A percentile compares a stretch with the other conserved stretches of the same genome.
These are phyloP conservation scores for Stenopsyche tienmushanensis DNA, from an alignment of 1,140 invertebrate species.

Conservation along the genomic window DNA sequence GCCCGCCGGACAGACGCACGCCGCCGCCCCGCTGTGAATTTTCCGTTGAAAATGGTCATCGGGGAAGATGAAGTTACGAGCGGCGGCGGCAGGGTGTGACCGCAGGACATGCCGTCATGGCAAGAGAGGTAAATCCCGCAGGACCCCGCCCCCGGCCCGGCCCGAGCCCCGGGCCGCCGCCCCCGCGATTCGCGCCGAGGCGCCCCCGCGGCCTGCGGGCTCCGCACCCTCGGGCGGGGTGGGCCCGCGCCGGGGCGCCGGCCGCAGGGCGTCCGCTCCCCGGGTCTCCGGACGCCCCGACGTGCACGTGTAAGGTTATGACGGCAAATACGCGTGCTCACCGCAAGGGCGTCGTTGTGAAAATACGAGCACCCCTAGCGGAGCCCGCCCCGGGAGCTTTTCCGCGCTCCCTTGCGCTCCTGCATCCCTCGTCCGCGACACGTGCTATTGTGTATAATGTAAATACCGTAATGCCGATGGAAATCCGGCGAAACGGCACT, in stretches of 20 bases:
- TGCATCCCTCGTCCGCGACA: no score
- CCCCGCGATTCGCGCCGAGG: neutral
- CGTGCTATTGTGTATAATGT: no score
- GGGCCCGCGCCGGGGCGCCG: neutral
- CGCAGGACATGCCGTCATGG: slow-evolving; percentile 58
- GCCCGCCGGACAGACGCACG: slow-evolving; percentile 44
- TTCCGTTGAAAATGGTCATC: slow-evolving; percentile 34
- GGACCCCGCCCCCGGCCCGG: slow-evolving; percentile 18
- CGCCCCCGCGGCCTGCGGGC: neutral
- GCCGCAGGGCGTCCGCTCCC: neutral
- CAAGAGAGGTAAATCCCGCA: slow-evolving; percentile 55
- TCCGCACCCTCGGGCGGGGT: neutral
- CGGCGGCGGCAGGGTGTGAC: slow-evolving; percentile 50
- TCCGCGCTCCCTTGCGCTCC: no score
- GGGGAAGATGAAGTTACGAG: slow-evolving; percentile 36
- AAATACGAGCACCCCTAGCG: no score
- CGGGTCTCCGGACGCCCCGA: neutral
- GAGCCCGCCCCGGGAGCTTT: no score
- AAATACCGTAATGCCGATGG: neutral
- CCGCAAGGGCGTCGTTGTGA: neutral
- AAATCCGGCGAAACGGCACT: neutral
- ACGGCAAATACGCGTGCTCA: no score
- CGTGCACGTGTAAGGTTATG: no score
- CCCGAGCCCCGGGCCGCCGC: neutral
- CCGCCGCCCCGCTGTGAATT: slow-evolving; percentile 24